These are phyloP conservation scores for Centropyge bicolor DNA, from an alignment of 2,797 vertebrate genomes.

Conservation along the genomic window DNA sequence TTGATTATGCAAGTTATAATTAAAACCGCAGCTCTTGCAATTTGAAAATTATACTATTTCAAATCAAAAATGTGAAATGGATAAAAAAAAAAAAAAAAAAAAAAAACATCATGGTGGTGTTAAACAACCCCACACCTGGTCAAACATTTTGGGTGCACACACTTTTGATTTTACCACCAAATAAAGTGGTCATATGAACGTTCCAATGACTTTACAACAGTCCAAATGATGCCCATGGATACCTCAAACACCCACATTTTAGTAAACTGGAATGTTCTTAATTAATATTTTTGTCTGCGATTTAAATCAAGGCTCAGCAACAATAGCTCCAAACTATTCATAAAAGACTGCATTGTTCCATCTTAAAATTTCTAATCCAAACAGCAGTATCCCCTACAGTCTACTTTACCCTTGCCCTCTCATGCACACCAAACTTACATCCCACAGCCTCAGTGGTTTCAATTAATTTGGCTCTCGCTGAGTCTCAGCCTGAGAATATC, in stretches of 20 bases:
- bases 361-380: constrained; percentile 24
- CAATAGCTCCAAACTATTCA: neutral
- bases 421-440: constrained; percentile 35
- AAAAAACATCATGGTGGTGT: no score
- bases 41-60: neutral
- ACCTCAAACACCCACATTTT: neutral
- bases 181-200: neutral
- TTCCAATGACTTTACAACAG: neutral
- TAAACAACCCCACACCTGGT: no score
- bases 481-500: constrained; percentile 56
- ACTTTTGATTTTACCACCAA: constrained; percentile 1
- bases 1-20: neutral
- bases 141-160: neutral
- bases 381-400: constrained; percentile 37
- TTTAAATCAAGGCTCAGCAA: neutral
- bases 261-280: neutral
- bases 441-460: constrained; percentile 65
- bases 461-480: constrained; percentile 71
- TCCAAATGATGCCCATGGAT: neutral
- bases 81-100: neutral
- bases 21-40: neutral
- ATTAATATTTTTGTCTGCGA: neutral
- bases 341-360: neutral
- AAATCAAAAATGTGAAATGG: neutral
- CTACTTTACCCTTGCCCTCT: constrained; percentile 45